A percentile compares a stretch with the other conserved stretches of the same genome.
Conservation (phyloP, 2,888 invertebrate species). For the Agrotis exclamationis region DNA sequence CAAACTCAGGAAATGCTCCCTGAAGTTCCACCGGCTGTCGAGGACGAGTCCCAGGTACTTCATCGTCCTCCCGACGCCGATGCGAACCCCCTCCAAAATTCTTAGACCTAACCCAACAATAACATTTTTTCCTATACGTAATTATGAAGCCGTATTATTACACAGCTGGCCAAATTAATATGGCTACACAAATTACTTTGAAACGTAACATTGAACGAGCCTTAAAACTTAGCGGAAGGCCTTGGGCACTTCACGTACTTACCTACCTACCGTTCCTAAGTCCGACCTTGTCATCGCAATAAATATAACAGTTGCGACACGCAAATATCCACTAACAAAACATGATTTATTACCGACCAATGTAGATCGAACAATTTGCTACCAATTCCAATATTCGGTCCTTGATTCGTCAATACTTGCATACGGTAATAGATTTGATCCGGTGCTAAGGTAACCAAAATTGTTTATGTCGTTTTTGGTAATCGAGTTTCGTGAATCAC, state of each 20-base stretch:
- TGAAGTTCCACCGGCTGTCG: too few relatives aligned
- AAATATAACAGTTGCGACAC: slow-evolving; percentile 85
- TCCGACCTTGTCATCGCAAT: slow-evolving; percentile 82
- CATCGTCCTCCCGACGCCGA: too few relatives aligned
- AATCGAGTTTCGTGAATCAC: slow-evolving; percentile 74
- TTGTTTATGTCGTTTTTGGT: slow-evolving; percentile 78
- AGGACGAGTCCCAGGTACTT: too few relatives aligned
- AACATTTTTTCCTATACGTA: neutral
- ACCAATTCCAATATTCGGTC: slow-evolving; percentile 55
- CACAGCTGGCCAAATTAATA: slow-evolving; percentile 38
- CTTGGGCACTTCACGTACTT: slow-evolving; percentile 52
- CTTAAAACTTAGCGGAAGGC: slow-evolving; percentile 58
- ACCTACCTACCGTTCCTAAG: slow-evolving; percentile 63
- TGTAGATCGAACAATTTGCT: slow-evolving; percentile 76
- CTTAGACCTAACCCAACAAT: neutral
- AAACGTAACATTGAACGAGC: slow-evolving; percentile 43
- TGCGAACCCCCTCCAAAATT: too few relatives aligned
- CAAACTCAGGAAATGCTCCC: too few relatives aligned
- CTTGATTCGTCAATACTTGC: slow-evolving; percentile 64
- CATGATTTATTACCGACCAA: slow-evolving; percentile 79
- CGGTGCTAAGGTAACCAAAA: slow-evolving; percentile 65
- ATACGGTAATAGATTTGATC: slow-evolving; percentile 70
- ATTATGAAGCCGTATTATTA: neutral
- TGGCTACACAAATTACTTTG: slow-evolving; percentile 30
- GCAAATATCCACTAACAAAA: slow-evolving; percentile 86